Evolutionary conservation across 2,888 invertebrate species (phyloP), one percentile per base, ranked within the genome.

Genomic region (Lycia hirtaria): DNA sequence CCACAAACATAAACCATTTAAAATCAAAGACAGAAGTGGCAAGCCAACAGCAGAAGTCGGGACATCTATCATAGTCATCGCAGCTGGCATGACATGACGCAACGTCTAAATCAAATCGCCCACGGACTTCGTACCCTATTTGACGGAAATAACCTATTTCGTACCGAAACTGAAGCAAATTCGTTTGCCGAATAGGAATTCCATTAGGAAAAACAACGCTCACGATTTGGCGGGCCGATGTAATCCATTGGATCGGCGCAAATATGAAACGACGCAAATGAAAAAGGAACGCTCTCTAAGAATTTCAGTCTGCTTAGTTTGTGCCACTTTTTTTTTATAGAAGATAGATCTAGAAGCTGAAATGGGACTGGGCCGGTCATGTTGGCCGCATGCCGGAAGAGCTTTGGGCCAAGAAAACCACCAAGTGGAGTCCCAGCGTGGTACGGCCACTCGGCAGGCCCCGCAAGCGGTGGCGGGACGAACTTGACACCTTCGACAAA

Each of bases 201-300:
- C 75, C 74, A 81, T 83, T 83, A 78, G 73, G 72, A 74, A 80
- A 81, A 83, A 78, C 81, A 78, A 74, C 71, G 60, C 75, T 75
- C 35, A 74, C 76, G 76, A 80, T 81, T 81, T 77, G 60, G 60
- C 40, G 35, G 19, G 43, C 44, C 45, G 41, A 61, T 49, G 30
- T 51, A 33, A 56, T 56, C 41, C 49, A 53, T 57, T 55, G 40
- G 28, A 15, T 45, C 26, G 54, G 28, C 50, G 56, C 52, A 56
- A 75, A 75, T 22, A 14, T 48, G 41, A 48, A 52, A 20, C 48
- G 22, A 35, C 48, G 30, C 24, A 14, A 15, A 15, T 4, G 6
- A 32, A 52, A 35, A 37, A 12, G 2, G 9, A n/a, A 35, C 20
- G 20, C 14, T 9, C 30, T 45, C 45, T 17, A 9, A 37, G 19